Base-by-base conservation (phyloP, 1,140 invertebrate genomes). In the Diorhabda sublineata region DNA sequence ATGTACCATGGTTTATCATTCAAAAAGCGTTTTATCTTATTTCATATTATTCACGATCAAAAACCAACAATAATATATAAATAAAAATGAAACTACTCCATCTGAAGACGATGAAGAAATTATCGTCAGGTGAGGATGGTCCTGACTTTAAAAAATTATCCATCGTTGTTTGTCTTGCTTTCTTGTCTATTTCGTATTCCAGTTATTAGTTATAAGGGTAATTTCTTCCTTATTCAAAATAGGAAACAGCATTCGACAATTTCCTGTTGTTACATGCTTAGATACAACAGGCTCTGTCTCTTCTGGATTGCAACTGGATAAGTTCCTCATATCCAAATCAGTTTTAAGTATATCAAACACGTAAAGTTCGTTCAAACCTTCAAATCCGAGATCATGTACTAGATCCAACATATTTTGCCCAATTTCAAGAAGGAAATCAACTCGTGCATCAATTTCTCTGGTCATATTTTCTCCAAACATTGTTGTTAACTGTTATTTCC, bases 381-480 rank as follows among this genome's bases (percentile, higher is more conserved):
- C 64, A 73, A 73, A 73, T 63, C 69, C 61, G 57, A 73, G 69
- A 68, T 71, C 69, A 71, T 71, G 66, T 71, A 66, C 69, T 69
- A 71, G 65, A 71, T 68, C 66, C 61, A 72, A 68, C 68, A 73
- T 73, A 59, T 73, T 73, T 72, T 71, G 69, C 45, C 58, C 44
- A 73, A 71, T 64, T 72, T 72, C 61, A 64, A 42, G 45, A 64
- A 64, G 61, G 67, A 69, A 73, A 66, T 69, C 58, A 72, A 61
- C 62, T 72, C 69, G 61, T 61, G 67, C 57, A 68, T 68, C 61
- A 63, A 60, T 73, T 2, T 56, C 69, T 76, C 67, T 66, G 69
- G 74, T 68, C 72, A 66, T 66, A 75, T 70, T 68, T 75, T 75
- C 64, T 75, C 68, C 70, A 71, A 76, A 68, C 63, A 56, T 69